Evolutionary conservation across 2,797 vertebrate species (phyloP).

Genomic region (Menidia menidia): DNA sequence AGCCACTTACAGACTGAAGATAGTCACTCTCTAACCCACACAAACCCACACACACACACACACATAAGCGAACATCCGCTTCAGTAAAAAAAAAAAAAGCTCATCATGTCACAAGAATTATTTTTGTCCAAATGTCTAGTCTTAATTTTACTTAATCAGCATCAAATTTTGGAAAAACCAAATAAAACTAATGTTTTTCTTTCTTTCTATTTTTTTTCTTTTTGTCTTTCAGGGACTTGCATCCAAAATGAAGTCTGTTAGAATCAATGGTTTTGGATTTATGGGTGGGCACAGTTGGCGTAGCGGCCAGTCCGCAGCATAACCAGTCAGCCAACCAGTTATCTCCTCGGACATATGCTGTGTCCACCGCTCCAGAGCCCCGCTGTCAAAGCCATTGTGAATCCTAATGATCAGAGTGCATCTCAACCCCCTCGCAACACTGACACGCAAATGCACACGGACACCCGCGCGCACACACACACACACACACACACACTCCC

Average conservation of each 20-base stretch:
- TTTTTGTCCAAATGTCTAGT: conserved; percentile 27
- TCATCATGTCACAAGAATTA: conserved; percentile 12
- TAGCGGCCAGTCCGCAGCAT: conserved; percentile 43
- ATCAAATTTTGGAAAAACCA: conserved; percentile 56
- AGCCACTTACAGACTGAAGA: conserved; percentile 75
- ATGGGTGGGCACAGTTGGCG: conserved; percentile 46
- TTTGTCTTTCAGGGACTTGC: conserved; percentile 8
- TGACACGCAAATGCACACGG: conserved; percentile 30
- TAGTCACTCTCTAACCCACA: conserved; percentile 53
- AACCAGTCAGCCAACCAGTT: conserved; percentile 66
- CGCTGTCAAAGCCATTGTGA: conserved; percentile 79
- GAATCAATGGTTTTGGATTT: conserved; percentile 53
- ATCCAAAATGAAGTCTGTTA: conserved; percentile 30
- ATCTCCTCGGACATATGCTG: conserved; percentile 73
- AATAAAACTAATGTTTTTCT: conserved; percentile 35
- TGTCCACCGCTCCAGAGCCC: conserved; percentile 68
- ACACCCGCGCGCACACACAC: conserved; percentile 4
- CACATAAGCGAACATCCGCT: conserved; percentile 5
- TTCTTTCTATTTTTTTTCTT: conserved; percentile 37
- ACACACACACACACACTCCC: conserved; percentile 34
- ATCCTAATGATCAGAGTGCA: conserved; percentile 80
- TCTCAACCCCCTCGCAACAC: conserved; percentile 39
- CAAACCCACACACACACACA: conserved; percentile 15
- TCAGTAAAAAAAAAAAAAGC: conserved; percentile 16
- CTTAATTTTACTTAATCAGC: conserved; percentile 58